A percentile compares a stretch with the other conserved stretches of the same genome.
These are phyloP conservation scores for Tinea trinotella DNA, from an alignment of 2,888 invertebrate species.

Conservation along the genomic window DNA sequence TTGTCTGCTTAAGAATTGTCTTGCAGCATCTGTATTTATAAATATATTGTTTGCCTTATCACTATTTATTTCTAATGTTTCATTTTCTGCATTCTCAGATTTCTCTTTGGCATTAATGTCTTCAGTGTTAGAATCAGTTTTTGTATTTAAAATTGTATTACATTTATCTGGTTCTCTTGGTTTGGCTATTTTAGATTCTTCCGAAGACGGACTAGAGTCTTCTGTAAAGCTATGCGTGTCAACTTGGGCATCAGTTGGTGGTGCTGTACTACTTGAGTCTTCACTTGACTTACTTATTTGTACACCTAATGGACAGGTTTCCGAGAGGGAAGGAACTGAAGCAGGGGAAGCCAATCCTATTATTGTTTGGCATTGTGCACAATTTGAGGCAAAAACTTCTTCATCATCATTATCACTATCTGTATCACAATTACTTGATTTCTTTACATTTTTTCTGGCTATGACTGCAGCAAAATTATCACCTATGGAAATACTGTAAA, in stretches of 20 bases:
- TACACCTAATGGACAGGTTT: slow-evolving; percentile 75
- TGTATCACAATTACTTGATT: slow-evolving; percentile 68
- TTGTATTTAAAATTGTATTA: slow-evolving; percentile 25
- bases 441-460: slow-evolving; percentile 73
- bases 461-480: slow-evolving; percentile 83
- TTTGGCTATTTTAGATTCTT: slow-evolving; percentile 64
- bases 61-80: slow-evolving; percentile 38
- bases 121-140: slow-evolving; percentile 21
- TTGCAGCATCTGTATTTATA: slow-evolving; percentile 84
- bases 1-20: slow-evolving; percentile 82
- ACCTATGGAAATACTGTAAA: slow-evolving; percentile 81
- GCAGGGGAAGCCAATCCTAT: slow-evolving; percentile 71
- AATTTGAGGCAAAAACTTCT: slow-evolving; percentile 76
- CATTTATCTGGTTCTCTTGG: slow-evolving; percentile 34
- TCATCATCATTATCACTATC: slow-evolving; percentile 74
- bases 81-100: slow-evolving; percentile 37
- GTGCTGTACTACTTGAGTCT: slow-evolving; percentile 73
- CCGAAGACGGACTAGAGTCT: slow-evolving; percentile 71
- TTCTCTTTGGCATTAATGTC: slow-evolving; percentile 27
- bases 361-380: slow-evolving; percentile 75
- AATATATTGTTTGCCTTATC: slow-evolving; percentile 77
- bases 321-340: slow-evolving; percentile 74
- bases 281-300: slow-evolving; percentile 74
- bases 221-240: slow-evolving; percentile 69
- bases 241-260: slow-evolving; percentile 69